Percentiles rank a stretch among this genome's conserved stretches.
phyloP scores from a whole-genome alignment of 2,797 vertebrate species.

The Hyperoplus lanceolatus region DNA sequence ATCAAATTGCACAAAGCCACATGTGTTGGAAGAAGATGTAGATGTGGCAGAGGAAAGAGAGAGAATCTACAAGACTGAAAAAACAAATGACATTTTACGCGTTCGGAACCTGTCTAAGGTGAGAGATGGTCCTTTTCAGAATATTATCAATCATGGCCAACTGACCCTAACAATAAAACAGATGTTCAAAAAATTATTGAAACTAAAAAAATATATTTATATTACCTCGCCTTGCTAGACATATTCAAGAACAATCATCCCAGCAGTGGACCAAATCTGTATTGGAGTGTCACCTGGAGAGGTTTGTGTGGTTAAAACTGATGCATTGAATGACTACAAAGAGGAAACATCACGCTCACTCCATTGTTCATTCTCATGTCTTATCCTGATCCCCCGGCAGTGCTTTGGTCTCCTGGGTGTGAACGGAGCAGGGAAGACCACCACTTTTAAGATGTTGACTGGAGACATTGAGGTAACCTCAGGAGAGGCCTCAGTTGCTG shows the following conservation, averaged over 20 bases:
- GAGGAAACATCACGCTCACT: neutral
- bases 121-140: slow-evolving; percentile 1
- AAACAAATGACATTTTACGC: slow-evolving; percentile 88
- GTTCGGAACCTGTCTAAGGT: slow-evolving; percentile 93
- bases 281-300: slow-evolving; percentile 92
- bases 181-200: neutral
- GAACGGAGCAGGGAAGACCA: slow-evolving; percentile 96
- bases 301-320: slow-evolving; percentile 74
- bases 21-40: slow-evolving; percentile 87
- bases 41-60: slow-evolving; percentile 93
- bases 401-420: slow-evolving; percentile 97
- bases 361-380: neutral
- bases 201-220: neutral
- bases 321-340: neutral
- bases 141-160: neutral
- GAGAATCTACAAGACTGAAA: slow-evolving; percentile 85
- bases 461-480: slow-evolving; percentile 92
- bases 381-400: slow-evolving; percentile 74
- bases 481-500: slow-evolving; percentile 90
- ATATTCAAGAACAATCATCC: slow-evolving; percentile 86
- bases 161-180: neutral
- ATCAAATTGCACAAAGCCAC: slow-evolving; percentile 73
- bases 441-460: slow-evolving; percentile 96
- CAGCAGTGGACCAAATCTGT: slow-evolving; percentile 93
- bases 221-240: slow-evolving; percentile 77